phyloP scores from a whole-genome alignment of 1,140 invertebrate species.

The Anastrepha ludens region DNA sequence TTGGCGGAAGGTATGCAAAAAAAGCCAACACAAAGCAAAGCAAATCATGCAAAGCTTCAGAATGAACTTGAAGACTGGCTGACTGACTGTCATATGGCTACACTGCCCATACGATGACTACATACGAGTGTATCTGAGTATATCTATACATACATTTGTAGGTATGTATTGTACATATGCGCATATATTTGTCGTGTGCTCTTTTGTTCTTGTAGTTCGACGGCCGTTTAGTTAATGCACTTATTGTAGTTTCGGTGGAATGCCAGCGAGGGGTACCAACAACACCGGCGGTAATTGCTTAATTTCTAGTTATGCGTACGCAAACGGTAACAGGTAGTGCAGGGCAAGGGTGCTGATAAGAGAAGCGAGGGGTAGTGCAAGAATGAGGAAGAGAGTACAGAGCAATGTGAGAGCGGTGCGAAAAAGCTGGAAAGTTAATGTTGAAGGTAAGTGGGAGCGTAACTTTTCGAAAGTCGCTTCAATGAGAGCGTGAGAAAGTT shows the following conservation, averaged over 20 bases:
- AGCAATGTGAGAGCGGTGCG: not conserved
- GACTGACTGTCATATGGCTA: not conserved
- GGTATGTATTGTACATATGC: not conserved
- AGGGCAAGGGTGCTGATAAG: not conserved
- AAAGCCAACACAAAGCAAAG: slow-evolving; percentile 4
- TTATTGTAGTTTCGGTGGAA: not conserved
- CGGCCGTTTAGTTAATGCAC: slow-evolving; percentile 28
- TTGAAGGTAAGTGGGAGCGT: not conserved
- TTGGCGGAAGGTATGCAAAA: not conserved
- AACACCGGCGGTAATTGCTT: slow-evolving; percentile 45
- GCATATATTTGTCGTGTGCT: not conserved
- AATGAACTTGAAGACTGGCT: slow-evolving; percentile 30
- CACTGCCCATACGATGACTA: not conserved
- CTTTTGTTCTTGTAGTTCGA: slow-evolving; percentile 36
- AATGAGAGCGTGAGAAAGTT: not conserved
- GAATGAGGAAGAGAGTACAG: not conserved
- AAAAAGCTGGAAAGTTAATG: not conserved
- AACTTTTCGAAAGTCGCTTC: not conserved
- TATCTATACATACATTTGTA: not conserved
- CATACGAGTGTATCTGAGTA: not conserved
- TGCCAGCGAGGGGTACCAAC: slow-evolving; percentile 16
- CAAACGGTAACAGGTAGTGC: not conserved
- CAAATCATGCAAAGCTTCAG: not conserved
- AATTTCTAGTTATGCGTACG: slow-evolving; percentile 45
- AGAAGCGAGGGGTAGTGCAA: not conserved